phyloP scores from a whole-genome alignment of 2,888 invertebrate genomes.

The Prenolepis imparis region DNA sequence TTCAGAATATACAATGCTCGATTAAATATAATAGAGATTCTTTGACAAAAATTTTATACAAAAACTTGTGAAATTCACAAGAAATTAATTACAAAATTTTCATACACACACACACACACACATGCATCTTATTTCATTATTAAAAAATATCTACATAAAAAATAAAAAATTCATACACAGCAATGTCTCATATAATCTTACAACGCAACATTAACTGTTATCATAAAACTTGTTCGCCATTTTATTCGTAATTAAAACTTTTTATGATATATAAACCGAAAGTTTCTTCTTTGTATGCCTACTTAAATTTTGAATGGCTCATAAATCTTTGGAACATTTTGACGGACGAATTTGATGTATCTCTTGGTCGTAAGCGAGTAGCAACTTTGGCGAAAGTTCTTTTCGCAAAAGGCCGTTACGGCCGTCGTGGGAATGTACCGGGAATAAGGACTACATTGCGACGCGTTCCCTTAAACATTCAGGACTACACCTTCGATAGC shows the following conservation, averaged over 20 bases:
- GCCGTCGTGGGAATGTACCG: constrained; percentile 50
- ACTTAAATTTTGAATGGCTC: background rate
- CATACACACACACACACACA: background rate
- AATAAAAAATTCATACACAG: background rate
- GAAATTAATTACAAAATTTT: constrained; percentile 4
- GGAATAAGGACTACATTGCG: constrained; percentile 55
- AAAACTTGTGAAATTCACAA: background rate
- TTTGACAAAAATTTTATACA: background rate
- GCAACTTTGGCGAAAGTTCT: constrained; percentile 35
- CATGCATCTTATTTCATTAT: background rate
- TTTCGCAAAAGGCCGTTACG: constrained; percentile 64
- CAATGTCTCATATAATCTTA: background rate
- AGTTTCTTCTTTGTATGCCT: background rate
- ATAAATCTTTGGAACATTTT: constrained; percentile 19
- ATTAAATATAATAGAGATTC: background rate
- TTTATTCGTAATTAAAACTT: background rate
- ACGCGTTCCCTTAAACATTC: constrained; percentile 70
- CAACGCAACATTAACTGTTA: background rate
- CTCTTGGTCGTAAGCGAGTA: constrained; percentile 22
- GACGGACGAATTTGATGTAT: background rate
- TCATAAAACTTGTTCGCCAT: background rate
- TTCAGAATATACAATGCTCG: background rate
- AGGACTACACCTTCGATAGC: constrained; percentile 56
- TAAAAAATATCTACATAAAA: background rate
- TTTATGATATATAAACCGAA: background rate